Conservation (phyloP, 2,113 vertebrate species). For the Dasyurus viverrinus region DNA sequence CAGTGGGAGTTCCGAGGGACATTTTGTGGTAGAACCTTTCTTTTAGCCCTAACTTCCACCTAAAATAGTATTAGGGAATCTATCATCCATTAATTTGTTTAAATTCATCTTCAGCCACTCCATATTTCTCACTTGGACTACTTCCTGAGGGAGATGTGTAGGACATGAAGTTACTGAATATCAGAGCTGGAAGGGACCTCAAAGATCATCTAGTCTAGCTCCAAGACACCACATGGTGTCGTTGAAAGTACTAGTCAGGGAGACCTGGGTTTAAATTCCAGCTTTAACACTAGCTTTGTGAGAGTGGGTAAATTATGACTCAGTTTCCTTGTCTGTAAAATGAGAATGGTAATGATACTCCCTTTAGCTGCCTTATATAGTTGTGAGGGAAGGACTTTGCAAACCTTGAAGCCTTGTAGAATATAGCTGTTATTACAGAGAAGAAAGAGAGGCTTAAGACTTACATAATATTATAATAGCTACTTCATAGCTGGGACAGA, state of each 20-base stretch:
- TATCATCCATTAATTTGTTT: not conserved
- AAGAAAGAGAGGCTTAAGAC: not conserved
- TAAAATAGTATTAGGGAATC: not conserved
- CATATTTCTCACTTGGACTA: not conserved
- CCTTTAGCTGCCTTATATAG: not conserved
- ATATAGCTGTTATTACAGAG: not conserved
- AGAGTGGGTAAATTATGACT: not conserved
- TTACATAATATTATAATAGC: not conserved
- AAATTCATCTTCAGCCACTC: not conserved
- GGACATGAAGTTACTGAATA: not conserved
- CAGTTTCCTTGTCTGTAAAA: not conserved
- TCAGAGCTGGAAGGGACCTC: not conserved
- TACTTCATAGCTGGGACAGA: not conserved
- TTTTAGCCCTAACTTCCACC: not conserved
- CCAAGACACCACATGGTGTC: not conserved
- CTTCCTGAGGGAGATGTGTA: not conserved
- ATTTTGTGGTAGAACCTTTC: not conserved
- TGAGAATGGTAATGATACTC: not conserved
- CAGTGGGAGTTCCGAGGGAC: not conserved
- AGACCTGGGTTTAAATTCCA: not conserved
- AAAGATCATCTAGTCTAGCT: not conserved
- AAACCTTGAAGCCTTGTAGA: not conserved
- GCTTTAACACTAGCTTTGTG: not conserved
- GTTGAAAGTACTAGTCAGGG: not conserved
- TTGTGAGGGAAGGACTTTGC: not conserved